phyloP scores from a whole-genome alignment of 1,140 invertebrate genomes.

The Zaprionus davidi region DNA sequence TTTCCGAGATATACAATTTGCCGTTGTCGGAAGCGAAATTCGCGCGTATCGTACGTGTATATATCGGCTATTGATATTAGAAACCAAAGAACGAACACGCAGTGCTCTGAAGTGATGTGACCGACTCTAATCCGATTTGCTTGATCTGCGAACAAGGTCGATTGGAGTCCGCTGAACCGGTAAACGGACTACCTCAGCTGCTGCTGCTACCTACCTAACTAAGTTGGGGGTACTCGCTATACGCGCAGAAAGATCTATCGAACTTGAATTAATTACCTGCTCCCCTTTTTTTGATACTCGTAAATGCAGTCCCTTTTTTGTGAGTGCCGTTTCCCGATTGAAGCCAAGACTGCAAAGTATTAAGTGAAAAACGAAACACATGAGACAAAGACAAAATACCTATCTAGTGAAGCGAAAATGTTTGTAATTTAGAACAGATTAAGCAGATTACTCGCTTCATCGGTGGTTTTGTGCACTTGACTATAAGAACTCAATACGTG shows the following conservation, averaged over 20 bases:
- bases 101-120: conserved; percentile 29
- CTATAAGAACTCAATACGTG: conserved; percentile 29
- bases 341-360: neutral
- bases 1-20: conserved; percentile 8
- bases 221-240: neutral
- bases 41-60: neutral
- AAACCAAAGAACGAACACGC: conserved; percentile 15
- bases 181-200: conserved; percentile 25
- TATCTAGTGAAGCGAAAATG: conserved; percentile 3
- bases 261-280: conserved; percentile 3
- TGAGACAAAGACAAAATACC: neutral
- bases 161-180: conserved; percentile 51
- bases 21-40: conserved; percentile 5
- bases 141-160: conserved; percentile 67
- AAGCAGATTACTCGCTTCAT: conserved; percentile 12
- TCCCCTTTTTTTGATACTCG: neutral
- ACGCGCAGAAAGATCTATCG: neutral
- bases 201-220: conserved; percentile 9
- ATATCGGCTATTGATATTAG: conserved; percentile 11
- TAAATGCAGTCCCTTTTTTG: neutral
- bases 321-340: neutral
- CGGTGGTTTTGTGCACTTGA: conserved; percentile 39
- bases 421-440: conserved; percentile 9
- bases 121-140: conserved; percentile 58
- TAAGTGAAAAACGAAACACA: neutral